Conservation (phyloP, 2,888 invertebrate species). For the Zaprionus bogoriensis region DNA sequence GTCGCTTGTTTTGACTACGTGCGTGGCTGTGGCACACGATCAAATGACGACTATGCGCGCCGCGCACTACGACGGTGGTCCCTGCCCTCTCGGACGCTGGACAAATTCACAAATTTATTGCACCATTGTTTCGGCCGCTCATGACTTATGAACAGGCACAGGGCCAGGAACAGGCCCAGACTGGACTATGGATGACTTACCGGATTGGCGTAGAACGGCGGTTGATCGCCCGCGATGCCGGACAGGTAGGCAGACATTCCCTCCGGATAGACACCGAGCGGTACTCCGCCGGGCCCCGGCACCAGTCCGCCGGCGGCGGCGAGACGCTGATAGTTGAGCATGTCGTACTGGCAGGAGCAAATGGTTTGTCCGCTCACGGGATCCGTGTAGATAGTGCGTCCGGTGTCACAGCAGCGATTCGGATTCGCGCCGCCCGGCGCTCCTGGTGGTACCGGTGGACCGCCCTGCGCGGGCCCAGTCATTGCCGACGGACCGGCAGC, state of each 20-base stretch:
- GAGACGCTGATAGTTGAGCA: constrained; percentile 90
- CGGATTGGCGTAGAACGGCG: constrained; percentile 92
- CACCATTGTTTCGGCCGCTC: constrained; percentile 67
- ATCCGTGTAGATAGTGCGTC: constrained; percentile 94
- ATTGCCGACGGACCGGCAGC: constrained; percentile 69
- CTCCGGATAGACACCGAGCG: constrained; percentile 91
- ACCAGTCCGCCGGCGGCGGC: constrained; percentile 84
- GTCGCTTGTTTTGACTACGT: constrained; percentile 7
- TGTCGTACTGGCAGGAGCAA: constrained; percentile 95
- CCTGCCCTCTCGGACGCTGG: constrained; percentile 50
- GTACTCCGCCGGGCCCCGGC: constrained; percentile 87
- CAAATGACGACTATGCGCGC: constrained; percentile 58
- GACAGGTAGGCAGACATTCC: constrained; percentile 95
- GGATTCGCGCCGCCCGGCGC: constrained; percentile 77
- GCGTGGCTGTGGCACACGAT: constrained; percentile 66
- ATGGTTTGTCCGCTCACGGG: constrained; percentile 94
- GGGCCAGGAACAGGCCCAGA: neutral
- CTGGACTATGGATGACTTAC: constrained; percentile 85
- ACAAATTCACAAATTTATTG: constrained; percentile 78
- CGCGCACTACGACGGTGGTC: constrained; percentile 59
- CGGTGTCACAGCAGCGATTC: constrained; percentile 93
- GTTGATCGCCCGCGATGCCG: constrained; percentile 92
- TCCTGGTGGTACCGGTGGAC: constrained; percentile 84
- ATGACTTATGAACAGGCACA: constrained; percentile 70
- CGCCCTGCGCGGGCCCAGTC: constrained; percentile 73